These are phyloP conservation scores for Sebastes itinus DNA, from an alignment of 2,797 vertebrate genomes.

Conservation along the genomic window DNA sequence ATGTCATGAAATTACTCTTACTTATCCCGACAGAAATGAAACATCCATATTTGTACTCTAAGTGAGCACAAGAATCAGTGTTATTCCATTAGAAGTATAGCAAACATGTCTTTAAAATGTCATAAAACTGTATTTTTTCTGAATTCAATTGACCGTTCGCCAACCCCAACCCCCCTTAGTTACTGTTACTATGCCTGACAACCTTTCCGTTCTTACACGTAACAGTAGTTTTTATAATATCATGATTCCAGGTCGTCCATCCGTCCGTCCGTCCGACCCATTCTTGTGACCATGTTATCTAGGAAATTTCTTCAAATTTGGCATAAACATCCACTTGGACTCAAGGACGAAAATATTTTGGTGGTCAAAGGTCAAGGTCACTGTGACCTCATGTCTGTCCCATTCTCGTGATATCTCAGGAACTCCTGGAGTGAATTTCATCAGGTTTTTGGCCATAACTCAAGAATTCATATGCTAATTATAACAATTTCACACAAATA, in stretches of 20 bases:
- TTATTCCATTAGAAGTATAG: not conserved
- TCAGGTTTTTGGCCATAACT: no score
- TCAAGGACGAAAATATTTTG: no score
- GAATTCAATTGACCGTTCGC: not conserved
- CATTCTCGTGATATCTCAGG: no score
- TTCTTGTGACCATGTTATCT: rapidly evolving
- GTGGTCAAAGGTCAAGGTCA: no score
- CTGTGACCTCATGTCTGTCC: no score
- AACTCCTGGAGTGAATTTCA: no score
- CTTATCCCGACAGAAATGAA: constrained; percentile 1
- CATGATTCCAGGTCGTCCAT: no score
- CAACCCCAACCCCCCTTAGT: not conserved
- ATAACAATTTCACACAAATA: no score
- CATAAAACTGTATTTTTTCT: not conserved
- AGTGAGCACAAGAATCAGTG: not conserved
- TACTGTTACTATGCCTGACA: not conserved
- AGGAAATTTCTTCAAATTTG: no score
- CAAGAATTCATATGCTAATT: no score
- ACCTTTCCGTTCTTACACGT: not conserved
- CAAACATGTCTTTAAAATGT: not conserved
- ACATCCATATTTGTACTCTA: not conserved
- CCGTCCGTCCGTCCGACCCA: no score
- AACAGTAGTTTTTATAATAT: not conserved
- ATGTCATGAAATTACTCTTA: not conserved
- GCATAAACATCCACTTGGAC: no score